Base-by-base conservation (phyloP, 2,113 vertebrate species). In the Numida meleagris region DNA sequence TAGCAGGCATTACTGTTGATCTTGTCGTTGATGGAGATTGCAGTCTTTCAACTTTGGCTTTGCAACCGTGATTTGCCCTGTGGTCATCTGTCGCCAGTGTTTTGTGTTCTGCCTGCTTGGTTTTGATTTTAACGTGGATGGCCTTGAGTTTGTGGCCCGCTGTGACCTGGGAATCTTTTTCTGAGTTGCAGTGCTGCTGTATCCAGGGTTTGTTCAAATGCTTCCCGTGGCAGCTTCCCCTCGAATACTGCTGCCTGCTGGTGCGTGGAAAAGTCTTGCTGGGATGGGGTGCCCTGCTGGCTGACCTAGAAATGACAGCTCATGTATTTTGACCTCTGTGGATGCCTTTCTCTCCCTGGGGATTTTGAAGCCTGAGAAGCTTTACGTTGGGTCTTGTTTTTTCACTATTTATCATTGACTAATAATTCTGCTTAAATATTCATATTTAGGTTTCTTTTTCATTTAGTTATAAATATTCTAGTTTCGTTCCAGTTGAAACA, bases 401-500 rank as follows among this genome's bases (percentile, higher is more conserved):
- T 91, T 91, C 33, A 19, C 18, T 86, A 1, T 84, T 90, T 80
- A 33, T 55, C 1, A 1, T 12, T 90, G 58, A 68, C 51, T 74
- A 72, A 46, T 89, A 68, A 79, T 68, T 84, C 29, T 84, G 42
- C 34, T 82, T 16, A 61, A 50, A 36, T 16, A 62, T 72, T 25
- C 3, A 38, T 55, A 12, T 87, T 89, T 82, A 55, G 38, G 25
- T n/a, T 85, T 87, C 8, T 89, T 89, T 89, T 76, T 70, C 21
- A 31, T 63, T 82, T 74, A 45, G 25, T 36, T 82, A 25, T 6
- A 89, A 85, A 53, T 82, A 55, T 9, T 61, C 27, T 58, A 24
- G 34, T 82, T 89, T 91, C 23, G 45, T 66, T 91, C 27, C 43
- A 40, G 21, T 82, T 80, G 43, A 88, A 91, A 63, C 42, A 82